These are phyloP conservation scores for Drosophila engyochracea DNA, from an alignment of 2,888 invertebrate species.

Conservation along the genomic window DNA sequence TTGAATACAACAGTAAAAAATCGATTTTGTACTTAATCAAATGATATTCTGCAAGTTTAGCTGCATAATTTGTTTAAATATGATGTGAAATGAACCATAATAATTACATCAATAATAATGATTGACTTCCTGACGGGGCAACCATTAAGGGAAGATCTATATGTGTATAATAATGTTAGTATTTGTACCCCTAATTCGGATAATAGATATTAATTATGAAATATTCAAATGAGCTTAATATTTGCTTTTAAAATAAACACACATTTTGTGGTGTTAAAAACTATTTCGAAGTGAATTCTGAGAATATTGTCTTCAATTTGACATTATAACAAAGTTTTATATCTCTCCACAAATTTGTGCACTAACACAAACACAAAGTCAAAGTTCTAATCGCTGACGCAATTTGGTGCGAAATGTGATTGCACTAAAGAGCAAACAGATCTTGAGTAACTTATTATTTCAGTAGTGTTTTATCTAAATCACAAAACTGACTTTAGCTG, in stretches of 20 bases:
- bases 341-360: background rate
- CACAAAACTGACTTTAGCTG: slow-evolving; percentile 62
- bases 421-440: slow-evolving; percentile 36
- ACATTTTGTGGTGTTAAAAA: slow-evolving; percentile 14
- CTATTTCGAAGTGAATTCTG: slow-evolving; percentile 10
- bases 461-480: slow-evolving; percentile 62
- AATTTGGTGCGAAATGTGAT: slow-evolving; percentile 38
- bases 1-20: background rate
- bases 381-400: slow-evolving; percentile 45
- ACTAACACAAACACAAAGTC: background rate
- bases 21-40: slow-evolving; percentile 11
- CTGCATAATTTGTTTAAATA: background rate
- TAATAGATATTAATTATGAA: background rate
- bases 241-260: slow-evolving; percentile 11
- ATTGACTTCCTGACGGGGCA: background rate
- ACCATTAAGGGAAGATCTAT: background rate
- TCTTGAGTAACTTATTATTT: slow-evolving; percentile 24
- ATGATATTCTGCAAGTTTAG: background rate
- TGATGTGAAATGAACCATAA: background rate
- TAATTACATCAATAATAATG: background rate
- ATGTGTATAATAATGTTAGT: background rate
- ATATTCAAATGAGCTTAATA: slow-evolving; percentile 10
- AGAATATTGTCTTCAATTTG: background rate
- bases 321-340: background rate
- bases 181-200: background rate